Base-by-base conservation (phyloP, 1,140 invertebrate genomes). In the Rhagoletis pomonella region DNA sequence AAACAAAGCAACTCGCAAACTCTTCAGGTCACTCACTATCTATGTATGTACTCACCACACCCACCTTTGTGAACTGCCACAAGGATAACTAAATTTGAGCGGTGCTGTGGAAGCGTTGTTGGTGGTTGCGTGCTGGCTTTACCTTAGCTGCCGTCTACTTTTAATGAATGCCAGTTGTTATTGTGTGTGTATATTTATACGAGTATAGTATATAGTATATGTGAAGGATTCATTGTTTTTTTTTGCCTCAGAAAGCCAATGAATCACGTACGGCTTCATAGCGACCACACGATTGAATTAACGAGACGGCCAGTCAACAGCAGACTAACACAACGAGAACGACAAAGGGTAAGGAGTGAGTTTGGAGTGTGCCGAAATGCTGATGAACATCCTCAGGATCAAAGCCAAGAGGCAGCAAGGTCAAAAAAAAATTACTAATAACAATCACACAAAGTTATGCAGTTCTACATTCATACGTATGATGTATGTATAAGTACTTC, bases 281-380 rank as follows among this genome's bases (percentile, higher is more conserved):
- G 47, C 47, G 73, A 19, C 73, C 44, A 81, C 73, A 81, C 73
- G 73, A 81, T 81, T 81, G 50, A 81, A 81, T 81, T 81, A 81
- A 81, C 73, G 55, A 44, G 73, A 55, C 14, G 73, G 73, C 50
- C 19, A 55, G 73, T 81, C 73, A 81, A 50, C 73, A 50, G 47
- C 9, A 47, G 19, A n/a, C 47, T 50, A 81, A 9, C 44, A 55
- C 9, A 55, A 55, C n/a, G 29, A 81, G 55, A 55, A 81, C 47
- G 14, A 19, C 9, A 81, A 81, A 55, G 47, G 50, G 12, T 73
- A 47, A 10, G 14, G 47, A 29, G 47, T 81, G n/a, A 6, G 17
- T 44, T 50, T 81, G 73, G n/a, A 17, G 73, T 17, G 73, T n/a
- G 73, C n/a, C 50, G 60, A 14, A 9, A 62, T 4, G 17, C 60